Evolutionary conservation across 2,113 vertebrate species (phyloP).

Genomic region (Mionectes macconnelli): DNA sequence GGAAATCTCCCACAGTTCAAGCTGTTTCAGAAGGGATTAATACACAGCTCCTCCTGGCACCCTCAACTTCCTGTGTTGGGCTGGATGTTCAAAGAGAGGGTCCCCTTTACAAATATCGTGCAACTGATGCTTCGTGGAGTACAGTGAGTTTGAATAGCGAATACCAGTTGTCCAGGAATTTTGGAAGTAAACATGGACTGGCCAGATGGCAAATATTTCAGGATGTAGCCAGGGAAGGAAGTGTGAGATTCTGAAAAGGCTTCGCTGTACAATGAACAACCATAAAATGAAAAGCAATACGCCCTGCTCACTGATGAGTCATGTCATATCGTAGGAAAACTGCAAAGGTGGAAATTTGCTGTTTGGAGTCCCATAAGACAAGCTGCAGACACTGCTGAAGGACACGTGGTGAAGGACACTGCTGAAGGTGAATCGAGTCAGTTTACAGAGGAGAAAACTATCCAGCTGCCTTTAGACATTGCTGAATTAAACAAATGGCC

Average conservation of each 20-base stretch:
- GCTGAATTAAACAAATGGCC: neutral
- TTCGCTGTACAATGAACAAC: neutral
- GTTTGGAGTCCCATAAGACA: neutral
- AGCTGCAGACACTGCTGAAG: neutral
- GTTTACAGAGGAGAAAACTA: neutral
- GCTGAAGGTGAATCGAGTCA: neutral
- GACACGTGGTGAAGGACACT: neutral
- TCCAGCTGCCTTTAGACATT: neutral
- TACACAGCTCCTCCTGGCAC: neutral
- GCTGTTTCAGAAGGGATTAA: neutral
- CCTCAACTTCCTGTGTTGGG: neutral
- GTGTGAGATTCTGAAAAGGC: neutral
- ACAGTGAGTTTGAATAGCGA: neutral
- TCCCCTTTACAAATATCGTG: neutral
- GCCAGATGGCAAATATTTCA: neutral
- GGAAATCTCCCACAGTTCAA: no score
- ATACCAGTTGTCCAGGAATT: neutral
- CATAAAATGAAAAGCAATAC: neutral
- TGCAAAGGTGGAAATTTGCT: neutral
- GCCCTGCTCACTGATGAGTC: neutral
- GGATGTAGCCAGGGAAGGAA: neutral
- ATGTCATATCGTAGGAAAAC: neutral
- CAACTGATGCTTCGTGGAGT: neutral
- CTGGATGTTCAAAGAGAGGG: neutral
- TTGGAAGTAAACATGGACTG: neutral